Percentiles rank a stretch among this genome's conserved stretches.
Evolutionary conservation across 2,888 invertebrate species (phyloP).

Genomic region (Ichneumoninae sp.): DNA sequence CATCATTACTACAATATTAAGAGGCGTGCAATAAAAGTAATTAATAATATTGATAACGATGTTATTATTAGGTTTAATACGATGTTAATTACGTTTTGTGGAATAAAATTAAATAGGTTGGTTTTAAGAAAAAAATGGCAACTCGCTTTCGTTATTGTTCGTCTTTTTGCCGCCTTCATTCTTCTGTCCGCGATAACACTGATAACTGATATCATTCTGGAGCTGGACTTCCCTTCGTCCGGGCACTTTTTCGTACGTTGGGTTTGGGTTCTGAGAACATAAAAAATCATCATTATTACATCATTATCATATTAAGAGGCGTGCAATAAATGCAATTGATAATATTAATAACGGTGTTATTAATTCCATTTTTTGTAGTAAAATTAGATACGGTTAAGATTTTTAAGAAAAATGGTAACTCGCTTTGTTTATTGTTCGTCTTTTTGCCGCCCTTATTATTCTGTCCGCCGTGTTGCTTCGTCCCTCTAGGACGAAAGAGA

Average conservation of each 20-base stretch:
- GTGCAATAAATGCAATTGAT: background rate
- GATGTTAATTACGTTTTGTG: background rate
- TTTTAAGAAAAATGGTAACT: background rate
- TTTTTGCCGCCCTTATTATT: background rate
- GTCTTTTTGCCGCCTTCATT: background rate
- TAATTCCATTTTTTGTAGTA: background rate
- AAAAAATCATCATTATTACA: background rate
- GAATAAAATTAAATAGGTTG: too few relatives aligned
- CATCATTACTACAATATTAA: background rate
- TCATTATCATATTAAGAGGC: background rate
- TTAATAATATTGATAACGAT: background rate
- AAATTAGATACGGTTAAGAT: background rate
- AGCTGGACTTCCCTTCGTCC: conserved; percentile 11
- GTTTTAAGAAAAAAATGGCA: background rate
- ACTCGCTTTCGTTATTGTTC: background rate
- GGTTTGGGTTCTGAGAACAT: background rate
- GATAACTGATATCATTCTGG: conserved; percentile 2
- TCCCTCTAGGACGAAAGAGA: conserved; percentile 70
- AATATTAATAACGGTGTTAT: background rate
- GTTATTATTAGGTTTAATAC: background rate
- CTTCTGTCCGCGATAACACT: background rate
- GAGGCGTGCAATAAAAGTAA: too few relatives aligned
- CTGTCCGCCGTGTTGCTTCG: background rate
- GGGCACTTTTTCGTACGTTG: conserved; percentile 31
- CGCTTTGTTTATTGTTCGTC: background rate